Evolutionary conservation across 1,140 invertebrate species (phyloP).

Genomic region (Agrypnia vestita): DNA sequence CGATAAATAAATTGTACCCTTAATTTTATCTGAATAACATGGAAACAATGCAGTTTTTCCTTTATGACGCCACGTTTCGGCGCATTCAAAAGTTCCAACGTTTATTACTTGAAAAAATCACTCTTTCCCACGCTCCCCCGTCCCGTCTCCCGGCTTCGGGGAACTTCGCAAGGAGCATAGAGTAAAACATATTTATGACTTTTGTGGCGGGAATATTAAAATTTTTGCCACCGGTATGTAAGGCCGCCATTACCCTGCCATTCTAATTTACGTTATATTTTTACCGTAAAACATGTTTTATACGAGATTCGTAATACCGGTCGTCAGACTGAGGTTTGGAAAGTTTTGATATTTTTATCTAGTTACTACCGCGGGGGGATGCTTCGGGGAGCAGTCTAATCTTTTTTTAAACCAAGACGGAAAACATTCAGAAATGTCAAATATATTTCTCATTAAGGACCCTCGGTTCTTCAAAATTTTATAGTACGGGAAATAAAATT

Average conservation of each 20-base stretch:
- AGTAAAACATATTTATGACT: slow-evolving; percentile 60
- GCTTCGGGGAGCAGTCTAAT: too few relatives aligned
- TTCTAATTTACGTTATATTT: slow-evolving; percentile 49
- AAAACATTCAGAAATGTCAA: too few relatives aligned
- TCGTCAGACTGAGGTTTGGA: background rate
- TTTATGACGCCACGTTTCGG: slow-evolving; percentile 2
- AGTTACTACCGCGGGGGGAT: background rate
- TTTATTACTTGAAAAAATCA: slow-evolving; percentile 35
- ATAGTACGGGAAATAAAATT: too few relatives aligned
- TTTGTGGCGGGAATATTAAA: slow-evolving; percentile 59
- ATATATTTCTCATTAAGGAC: too few relatives aligned
- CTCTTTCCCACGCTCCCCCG: background rate
- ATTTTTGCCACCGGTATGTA: slow-evolving; percentile 53
- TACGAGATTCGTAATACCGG: slow-evolving; percentile 9
- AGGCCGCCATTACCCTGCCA: slow-evolving; percentile 5
- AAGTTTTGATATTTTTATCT: slow-evolving; percentile 34
- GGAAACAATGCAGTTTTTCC: too few relatives aligned
- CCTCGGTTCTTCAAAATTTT: too few relatives aligned
- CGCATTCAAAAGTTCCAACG: slow-evolving; percentile 16
- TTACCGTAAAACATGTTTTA: slow-evolving; percentile 34
- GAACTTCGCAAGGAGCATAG: slow-evolving; percentile 50
- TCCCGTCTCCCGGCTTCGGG: slow-evolving; percentile 2
- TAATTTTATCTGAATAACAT: background rate
- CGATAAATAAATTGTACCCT: background rate
- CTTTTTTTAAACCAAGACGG: too few relatives aligned